Evolutionary conservation across 2,797 vertebrate species (phyloP).

Genomic region (Neosilurus hyrtlii): DNA sequence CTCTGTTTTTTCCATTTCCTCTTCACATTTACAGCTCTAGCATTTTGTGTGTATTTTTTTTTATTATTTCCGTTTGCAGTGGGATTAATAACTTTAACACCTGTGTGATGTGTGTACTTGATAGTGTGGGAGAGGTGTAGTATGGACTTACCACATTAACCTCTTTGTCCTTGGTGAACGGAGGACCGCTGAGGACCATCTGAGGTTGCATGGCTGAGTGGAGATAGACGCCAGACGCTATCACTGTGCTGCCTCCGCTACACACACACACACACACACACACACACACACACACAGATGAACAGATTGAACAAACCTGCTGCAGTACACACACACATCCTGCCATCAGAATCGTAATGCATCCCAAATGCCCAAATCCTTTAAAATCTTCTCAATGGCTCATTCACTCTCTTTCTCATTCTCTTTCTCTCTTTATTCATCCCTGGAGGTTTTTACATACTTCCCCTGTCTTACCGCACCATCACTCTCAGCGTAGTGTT

Average conservation of each 20-base stretch:
- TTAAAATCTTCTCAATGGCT: slow-evolving; percentile 1
- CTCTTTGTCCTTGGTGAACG: slow-evolving; percentile 78
- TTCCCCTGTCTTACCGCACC: slow-evolving; percentile 17
- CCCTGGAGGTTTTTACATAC: background rate
- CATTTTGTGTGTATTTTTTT: slow-evolving; percentile 49
- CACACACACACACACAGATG: slow-evolving; percentile 15
- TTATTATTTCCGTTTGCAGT: slow-evolving; percentile 42
- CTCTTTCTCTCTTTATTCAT: slow-evolving; percentile 13
- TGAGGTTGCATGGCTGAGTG: slow-evolving; percentile 86
- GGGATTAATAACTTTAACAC: slow-evolving; percentile 68
- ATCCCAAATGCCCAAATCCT: slow-evolving; percentile 33
- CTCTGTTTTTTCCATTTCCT: slow-evolving; percentile 66
- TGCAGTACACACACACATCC: slow-evolving; percentile 36
- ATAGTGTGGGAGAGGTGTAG: slow-evolving; percentile 24
- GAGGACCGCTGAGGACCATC: slow-evolving; percentile 82
- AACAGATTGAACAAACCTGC: slow-evolving; percentile 49
- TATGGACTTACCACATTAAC: slow-evolving; percentile 89
- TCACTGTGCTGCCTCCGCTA: slow-evolving; percentile 96
- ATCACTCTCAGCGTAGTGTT: background rate
- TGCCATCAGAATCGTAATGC: slow-evolving; percentile 37
- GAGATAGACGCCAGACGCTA: slow-evolving; percentile 86
- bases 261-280: slow-evolving; percentile 34
- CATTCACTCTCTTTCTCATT: slow-evolving; percentile 7
- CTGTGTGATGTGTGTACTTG: slow-evolving; percentile 28
- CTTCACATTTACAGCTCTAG: slow-evolving; percentile 49